These are phyloP conservation scores for Chaenogobius annularis DNA, from an alignment of 2,113 vertebrate genomes.

Conservation along the genomic window DNA sequence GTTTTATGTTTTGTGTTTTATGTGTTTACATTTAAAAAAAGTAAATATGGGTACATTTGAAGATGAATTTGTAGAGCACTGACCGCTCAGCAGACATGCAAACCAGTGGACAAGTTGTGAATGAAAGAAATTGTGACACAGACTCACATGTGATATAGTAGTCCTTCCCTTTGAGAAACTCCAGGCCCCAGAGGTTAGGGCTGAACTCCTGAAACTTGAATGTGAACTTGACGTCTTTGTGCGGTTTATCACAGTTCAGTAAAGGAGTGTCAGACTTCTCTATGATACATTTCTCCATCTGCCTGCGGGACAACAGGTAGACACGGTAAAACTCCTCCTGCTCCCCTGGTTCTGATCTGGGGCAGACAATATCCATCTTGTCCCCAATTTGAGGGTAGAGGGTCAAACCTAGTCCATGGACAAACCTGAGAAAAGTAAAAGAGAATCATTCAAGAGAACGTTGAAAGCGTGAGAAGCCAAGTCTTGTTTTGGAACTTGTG, in stretches of 20 bases:
- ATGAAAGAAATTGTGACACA: neutral
- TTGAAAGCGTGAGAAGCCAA: neutral
- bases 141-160: slow-evolving; percentile 99
- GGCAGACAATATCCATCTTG: slow-evolving; percentile 99
- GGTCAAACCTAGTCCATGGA: slow-evolving; percentile 89
- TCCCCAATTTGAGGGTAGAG: slow-evolving; percentile 97
- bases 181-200: slow-evolving; percentile 97
- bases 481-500: neutral
- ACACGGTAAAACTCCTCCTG: slow-evolving; percentile 94
- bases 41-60: too few species aligned
- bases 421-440: slow-evolving; percentile 79
- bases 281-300: slow-evolving; percentile 91
- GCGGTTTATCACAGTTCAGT: slow-evolving; percentile 94
- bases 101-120: neutral
- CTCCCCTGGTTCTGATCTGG: slow-evolving; percentile 82
- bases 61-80: too few species aligned
- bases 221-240: slow-evolving; percentile 97
- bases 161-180: slow-evolving; percentile 94
- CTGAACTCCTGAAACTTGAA: slow-evolving; percentile 99
- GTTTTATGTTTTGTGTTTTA: too few species aligned
- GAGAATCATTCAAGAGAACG: neutral
- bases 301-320: slow-evolving; percentile 92
- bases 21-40: too few species aligned
- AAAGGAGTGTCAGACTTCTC: slow-evolving; percentile 89
- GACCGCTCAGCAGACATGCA: neutral